Evolutionary conservation across 2,113 vertebrate species (phyloP).

Genomic region (Centropristis striata): DNA sequence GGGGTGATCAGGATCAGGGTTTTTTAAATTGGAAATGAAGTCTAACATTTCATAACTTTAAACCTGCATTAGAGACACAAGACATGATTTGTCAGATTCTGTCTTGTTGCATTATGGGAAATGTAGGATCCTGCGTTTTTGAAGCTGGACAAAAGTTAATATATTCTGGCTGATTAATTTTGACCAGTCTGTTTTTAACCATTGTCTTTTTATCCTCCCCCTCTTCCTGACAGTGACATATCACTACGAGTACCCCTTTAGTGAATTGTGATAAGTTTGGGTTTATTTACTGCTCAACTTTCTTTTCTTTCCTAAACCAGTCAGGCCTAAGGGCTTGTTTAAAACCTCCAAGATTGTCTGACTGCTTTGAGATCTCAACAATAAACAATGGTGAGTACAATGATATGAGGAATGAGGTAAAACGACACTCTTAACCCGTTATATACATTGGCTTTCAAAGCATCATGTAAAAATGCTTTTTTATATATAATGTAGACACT

Average conservation of each 20-base stretch:
- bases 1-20: too few relatives aligned
- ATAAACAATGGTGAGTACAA: background rate
- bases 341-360: background rate
- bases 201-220: background rate
- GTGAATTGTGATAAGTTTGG: background rate
- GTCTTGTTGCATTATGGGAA: constrained; percentile 15
- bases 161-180: background rate
- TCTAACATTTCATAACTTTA: too few relatives aligned
- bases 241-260: background rate
- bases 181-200: background rate
- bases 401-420: background rate
- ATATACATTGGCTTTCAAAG: background rate
- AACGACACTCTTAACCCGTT: background rate
- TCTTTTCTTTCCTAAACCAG: background rate
- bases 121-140: background rate
- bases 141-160: background rate
- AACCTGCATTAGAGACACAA: too few relatives aligned
- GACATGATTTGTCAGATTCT: background rate
- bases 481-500: background rate
- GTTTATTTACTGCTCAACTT: background rate
- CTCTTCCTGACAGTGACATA: background rate
- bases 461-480: background rate
- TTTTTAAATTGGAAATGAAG: too few relatives aligned
- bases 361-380: background rate
- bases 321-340: background rate